Evolutionary conservation across 2,888 invertebrate genomes (phyloP).

Genomic region (Tillus elongatus): DNA sequence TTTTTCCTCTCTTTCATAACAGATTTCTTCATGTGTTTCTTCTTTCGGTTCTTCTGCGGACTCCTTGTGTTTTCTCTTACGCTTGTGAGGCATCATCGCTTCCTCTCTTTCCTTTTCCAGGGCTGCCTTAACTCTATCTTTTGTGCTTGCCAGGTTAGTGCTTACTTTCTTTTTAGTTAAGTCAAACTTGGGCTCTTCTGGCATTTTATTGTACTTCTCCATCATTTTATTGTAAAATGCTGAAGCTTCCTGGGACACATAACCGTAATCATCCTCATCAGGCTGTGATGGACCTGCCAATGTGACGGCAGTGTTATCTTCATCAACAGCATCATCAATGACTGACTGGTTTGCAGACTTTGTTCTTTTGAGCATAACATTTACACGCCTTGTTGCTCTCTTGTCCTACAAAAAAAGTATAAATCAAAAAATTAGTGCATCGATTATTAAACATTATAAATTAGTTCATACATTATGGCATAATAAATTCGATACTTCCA

Average conservation of each 20-base stretch:
- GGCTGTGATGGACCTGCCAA: constrained; percentile 67
- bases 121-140: constrained; percentile 70
- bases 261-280: constrained; percentile 87
- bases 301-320: constrained; percentile 66
- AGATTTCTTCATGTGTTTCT: too few relatives aligned
- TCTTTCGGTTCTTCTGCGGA: constrained; percentile 18
- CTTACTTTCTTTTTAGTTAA: constrained; percentile 45
- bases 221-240: constrained; percentile 77
- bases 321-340: constrained; percentile 70
- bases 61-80: constrained; percentile 45
- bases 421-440: constrained; percentile 3
- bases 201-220: constrained; percentile 67
- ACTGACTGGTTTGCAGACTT: constrained; percentile 86
- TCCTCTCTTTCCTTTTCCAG: constrained; percentile 62
- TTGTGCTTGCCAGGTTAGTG: constrained; percentile 50
- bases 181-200: constrained; percentile 64
- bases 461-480: neutral
- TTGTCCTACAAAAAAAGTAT: constrained; percentile 32
- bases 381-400: constrained; percentile 39
- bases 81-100: constrained; percentile 57
- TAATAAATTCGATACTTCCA: neutral
- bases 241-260: constrained; percentile 74
- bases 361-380: constrained; percentile 63
- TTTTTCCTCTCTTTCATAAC: constrained; percentile 31
- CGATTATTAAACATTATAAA: neutral